Base-by-base conservation (phyloP, 2,888 invertebrate genomes). In the Erpobdella octoculata region DNA sequence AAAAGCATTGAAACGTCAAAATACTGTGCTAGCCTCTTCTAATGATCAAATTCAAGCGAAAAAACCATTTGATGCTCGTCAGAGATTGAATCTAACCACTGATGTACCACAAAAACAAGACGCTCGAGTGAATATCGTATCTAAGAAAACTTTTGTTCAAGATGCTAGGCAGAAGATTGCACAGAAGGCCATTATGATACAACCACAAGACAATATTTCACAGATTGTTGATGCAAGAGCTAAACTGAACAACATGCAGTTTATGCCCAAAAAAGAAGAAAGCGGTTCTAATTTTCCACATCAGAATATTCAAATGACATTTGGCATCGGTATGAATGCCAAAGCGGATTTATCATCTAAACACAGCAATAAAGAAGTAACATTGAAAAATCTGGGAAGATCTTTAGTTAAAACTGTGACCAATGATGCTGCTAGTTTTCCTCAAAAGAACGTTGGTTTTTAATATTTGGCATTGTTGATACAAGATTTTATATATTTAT, bases 51-150 rank as follows among this genome's bases (percentile, higher is more conserved):
- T 67, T 25, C 28, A 38, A 37, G 67, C 41, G n/a, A 67, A 67
- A 33, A 37, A 37, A 21, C 67, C 37, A 25, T 41, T 67, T 21
- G 67, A 67, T 67, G 67, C 67, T 25, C 38, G 67, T 28, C 31
- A 67, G 31, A 25, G 31, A 25, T 28, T 67, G 28, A 41, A n/a
- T n/a, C n/a, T n/a, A n/a, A n/a, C n/a, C n/a, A n/a, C n/a, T n/a
- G n/a, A n/a, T n/a, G n/a, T n/a, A n/a, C n/a, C n/a, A n/a, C n/a
- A n/a, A n/a, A n/a, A n/a, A n/a, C 62, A 61, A 61, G 62, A 61
- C 25, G 62, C 62, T 25, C 9, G 62, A 5, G 8, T 61, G 9
- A 31, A 28, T 61, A 12, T 61, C n/a, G 5, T 35, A 8, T 35
- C 31, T 12, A 61, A 61, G 33, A 61, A 61, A n/a, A 25, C 6